phyloP scores from a whole-genome alignment of 1,140 invertebrate species.

The Lepidostoma basale region DNA sequence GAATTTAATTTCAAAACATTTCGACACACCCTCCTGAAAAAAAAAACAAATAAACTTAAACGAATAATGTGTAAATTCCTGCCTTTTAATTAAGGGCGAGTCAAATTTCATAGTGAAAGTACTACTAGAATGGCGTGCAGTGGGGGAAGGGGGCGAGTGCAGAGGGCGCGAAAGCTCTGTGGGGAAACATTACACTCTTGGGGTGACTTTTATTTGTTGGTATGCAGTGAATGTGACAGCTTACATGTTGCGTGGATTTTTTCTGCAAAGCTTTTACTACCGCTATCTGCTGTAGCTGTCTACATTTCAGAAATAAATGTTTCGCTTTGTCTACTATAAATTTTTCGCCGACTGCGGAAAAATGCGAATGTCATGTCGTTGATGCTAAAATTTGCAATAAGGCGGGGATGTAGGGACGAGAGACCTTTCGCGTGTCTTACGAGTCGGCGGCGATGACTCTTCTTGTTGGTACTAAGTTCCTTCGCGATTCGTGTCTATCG shows the following conservation, averaged over 20 bases:
- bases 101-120: slow-evolving; percentile 16
- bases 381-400: too few species aligned
- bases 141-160: background rate
- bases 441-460: too few species aligned
- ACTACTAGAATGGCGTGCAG: slow-evolving; percentile 9
- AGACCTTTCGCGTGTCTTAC: too few species aligned
- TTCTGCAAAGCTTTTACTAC: slow-evolving; percentile 2
- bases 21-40: too few species aligned
- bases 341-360: too few species aligned
- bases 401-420: too few species aligned
- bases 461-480: too few species aligned
- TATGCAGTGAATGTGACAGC: slow-evolving; percentile 26
- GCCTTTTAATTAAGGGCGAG: slow-evolving; percentile 21
- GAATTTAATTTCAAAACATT: too few species aligned
- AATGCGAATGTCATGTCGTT: too few species aligned
- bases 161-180: background rate
- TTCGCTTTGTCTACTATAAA: background rate
- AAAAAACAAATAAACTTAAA: slow-evolving; percentile 11
- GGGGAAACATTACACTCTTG: background rate
- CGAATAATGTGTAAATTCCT: slow-evolving; percentile 2
- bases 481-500: too few species aligned
- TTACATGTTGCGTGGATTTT: slow-evolving; percentile 18
- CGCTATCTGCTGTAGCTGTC: background rate
- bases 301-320: background rate
- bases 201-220: slow-evolving; percentile 27